phyloP scores from a whole-genome alignment of 2,888 invertebrate genomes.

The Drosophila percnosoma region DNA sequence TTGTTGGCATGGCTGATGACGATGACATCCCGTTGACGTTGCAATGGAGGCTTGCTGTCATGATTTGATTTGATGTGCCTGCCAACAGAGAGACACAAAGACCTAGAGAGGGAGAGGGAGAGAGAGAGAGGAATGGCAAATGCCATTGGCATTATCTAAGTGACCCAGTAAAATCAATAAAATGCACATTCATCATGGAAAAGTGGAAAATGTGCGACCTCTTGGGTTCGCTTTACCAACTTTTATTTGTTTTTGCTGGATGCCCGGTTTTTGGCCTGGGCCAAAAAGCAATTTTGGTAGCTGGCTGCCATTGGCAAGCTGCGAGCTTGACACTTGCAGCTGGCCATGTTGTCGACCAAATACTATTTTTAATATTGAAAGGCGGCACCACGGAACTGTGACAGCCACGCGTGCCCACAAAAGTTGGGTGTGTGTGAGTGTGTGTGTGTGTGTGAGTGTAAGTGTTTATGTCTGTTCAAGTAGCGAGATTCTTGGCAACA shows the following conservation, averaged over 20 bases:
- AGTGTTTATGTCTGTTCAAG: constrained; percentile 5
- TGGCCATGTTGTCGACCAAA: constrained; percentile 63
- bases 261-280: constrained; percentile 8
- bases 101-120: neutral
- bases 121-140: neutral
- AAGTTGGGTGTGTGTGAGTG: constrained; percentile 2
- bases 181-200: constrained; percentile 58
- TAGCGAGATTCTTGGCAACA: neutral
- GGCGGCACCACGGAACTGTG: constrained; percentile 38
- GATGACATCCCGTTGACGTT: constrained; percentile 43
- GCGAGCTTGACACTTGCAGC: constrained; percentile 53
- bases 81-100: constrained; percentile 1
- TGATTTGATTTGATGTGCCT: constrained; percentile 44
- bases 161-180: constrained; percentile 63
- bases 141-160: constrained; percentile 63
- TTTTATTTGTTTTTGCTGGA: constrained; percentile 4
- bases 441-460: neutral
- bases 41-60: constrained; percentile 26
- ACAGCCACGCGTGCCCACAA: constrained; percentile 18
- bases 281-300: constrained; percentile 42
- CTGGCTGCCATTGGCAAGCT: constrained; percentile 40
- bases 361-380: constrained; percentile 73
- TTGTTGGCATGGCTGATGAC: constrained; percentile 32
- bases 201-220: constrained; percentile 18
- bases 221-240: neutral